phyloP scores from a whole-genome alignment of 2,888 invertebrate species.

The Zygothrica quintamaculata region DNA sequence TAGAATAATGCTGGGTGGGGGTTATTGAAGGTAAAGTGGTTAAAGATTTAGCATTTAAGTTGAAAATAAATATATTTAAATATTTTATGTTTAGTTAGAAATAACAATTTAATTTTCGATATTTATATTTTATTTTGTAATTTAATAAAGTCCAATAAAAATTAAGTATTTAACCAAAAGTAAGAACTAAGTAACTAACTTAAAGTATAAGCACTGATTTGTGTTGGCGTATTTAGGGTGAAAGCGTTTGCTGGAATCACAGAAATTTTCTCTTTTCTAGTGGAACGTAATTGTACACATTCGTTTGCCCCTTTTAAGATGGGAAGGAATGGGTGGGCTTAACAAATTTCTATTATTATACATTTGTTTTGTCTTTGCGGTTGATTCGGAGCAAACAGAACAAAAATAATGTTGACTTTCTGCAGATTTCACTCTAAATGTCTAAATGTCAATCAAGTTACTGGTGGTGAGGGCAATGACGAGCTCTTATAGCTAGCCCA shows the following conservation, averaged over 20 bases:
- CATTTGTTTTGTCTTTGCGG: constrained; percentile 55
- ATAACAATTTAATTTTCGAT: too few species aligned
- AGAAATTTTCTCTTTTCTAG: background rate
- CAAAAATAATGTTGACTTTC: constrained; percentile 57
- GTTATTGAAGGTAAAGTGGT: too few species aligned
- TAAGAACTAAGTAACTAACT: too few species aligned
- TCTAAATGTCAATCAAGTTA: constrained; percentile 61
- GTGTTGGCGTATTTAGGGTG: constrained; percentile 17
- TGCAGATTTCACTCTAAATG: constrained; percentile 63
- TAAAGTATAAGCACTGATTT: too few species aligned
- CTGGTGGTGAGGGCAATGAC: constrained; percentile 4
- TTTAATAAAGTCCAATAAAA: too few species aligned
- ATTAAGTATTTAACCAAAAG: too few species aligned
- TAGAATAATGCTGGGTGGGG: too few species aligned
- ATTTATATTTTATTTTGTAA: too few species aligned
- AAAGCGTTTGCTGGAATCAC: constrained; percentile 10
- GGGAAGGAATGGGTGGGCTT: constrained; percentile 13
- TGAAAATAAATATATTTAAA: too few species aligned
- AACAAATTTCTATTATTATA: constrained; percentile 60
- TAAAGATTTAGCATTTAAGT: too few species aligned
- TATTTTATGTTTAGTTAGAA: too few species aligned
- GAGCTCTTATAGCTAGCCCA: constrained; percentile 20
- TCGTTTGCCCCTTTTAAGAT: constrained; percentile 17
- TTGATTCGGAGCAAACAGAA: constrained; percentile 45
- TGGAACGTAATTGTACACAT: constrained; percentile 19